Base-by-base conservation (phyloP, 2,797 vertebrate species). In the Dryobates pubescens region DNA sequence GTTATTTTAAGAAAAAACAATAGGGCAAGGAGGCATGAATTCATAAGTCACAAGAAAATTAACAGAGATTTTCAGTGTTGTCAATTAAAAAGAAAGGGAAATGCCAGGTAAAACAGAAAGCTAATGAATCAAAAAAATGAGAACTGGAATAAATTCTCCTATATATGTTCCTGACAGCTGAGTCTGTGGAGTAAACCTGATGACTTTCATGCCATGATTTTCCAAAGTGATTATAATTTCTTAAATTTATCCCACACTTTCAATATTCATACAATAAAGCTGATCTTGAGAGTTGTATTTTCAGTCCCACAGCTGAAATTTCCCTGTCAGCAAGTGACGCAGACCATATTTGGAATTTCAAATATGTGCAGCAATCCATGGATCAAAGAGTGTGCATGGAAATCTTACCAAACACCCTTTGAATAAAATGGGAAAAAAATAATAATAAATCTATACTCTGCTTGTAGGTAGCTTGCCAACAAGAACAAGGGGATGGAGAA, bases 291-390 rank as follows among this genome's bases (percentile, higher is more conserved):
- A 86, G 27, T 19, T 84, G 45, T 56, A 57, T 47, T 88, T 95
- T 93, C 11, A 83, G 43, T 49, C 30, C 56, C 63, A 7, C 62
- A 49, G 89, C 59, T 91, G 71, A 92, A 89, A 89, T 76, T 88
- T 54, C 43, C 61, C 34, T 64, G 63, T 18, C 53, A 85, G 75
- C 58, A 90, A 62, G 22, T 88, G 71, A 86, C 64, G 57, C 43
- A 88, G 70, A 70, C 64, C 27, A 61, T 45, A 79, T 93, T 70
- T 76, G 88, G 88, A 89, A 71, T 65, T 93, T 94, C 69, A 92
- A 36, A 63, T 91, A 47, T 8, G 27, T 76, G 61, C 53, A 73
- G 79, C 56, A 70, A 59, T 64, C 45, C 29, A 30, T 20, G 47
- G 63, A 47, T 65, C 43, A n/a, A 85, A 92, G 72, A 90, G 32